phyloP scores from a whole-genome alignment of 2,113 vertebrate species.

The Bubo blakistoni region DNA sequence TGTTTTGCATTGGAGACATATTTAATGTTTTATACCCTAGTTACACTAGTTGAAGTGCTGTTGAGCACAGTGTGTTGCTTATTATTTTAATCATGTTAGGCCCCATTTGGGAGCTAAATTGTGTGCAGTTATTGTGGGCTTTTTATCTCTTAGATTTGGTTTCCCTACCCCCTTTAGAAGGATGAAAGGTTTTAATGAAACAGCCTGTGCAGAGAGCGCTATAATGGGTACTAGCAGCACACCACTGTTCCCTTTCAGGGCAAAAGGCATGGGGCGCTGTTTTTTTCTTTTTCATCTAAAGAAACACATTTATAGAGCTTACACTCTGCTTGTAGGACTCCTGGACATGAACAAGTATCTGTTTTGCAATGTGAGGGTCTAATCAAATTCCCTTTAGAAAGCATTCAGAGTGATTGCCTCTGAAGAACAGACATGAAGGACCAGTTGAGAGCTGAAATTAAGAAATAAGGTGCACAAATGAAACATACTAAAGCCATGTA shows the following conservation, averaged over 20 bases:
- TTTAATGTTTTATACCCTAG: neutral
- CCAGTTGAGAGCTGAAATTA: neutral
- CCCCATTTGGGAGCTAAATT: neutral
- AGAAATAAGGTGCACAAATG: neutral
- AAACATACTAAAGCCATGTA: neutral
- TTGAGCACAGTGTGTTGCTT: neutral
- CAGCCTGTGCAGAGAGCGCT: neutral
- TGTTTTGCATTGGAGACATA: neutral
- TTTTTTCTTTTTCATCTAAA: neutral
- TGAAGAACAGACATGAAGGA: neutral
- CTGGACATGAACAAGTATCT: neutral
- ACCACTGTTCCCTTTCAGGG: neutral
- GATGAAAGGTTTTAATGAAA: neutral
- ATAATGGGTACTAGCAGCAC: neutral
- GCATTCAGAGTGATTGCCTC: neutral
- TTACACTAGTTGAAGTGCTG: neutral
- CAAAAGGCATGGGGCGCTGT: neutral
- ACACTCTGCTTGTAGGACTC: neutral
- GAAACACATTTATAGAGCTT: neutral
- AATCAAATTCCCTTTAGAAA: neutral
- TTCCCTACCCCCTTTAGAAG: neutral
- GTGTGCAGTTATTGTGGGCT: neutral
- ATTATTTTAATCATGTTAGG: slow-evolving; percentile 6
- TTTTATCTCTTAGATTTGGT: neutral
- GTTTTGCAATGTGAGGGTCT: neutral